Conservation (phyloP, 2,888 invertebrate species). For the Anarsia innoxiella region DNA sequence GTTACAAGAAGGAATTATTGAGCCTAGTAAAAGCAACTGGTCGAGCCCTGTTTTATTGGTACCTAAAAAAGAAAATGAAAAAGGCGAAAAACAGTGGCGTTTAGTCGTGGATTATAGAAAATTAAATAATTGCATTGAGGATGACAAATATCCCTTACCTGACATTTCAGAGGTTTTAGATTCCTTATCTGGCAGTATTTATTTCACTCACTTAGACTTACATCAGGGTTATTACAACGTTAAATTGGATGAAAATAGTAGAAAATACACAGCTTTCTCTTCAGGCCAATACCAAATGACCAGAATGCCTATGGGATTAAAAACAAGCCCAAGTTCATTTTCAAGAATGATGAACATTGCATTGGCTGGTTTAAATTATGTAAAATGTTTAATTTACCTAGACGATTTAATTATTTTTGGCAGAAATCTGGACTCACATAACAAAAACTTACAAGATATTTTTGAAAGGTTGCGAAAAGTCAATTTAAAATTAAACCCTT, state of each 20-base stretch:
- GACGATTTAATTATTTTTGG: constrained; percentile 15
- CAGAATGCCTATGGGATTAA: constrained; percentile 17
- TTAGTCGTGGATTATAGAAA: no score
- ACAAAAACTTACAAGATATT: constrained; percentile 14
- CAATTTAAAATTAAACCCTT: no score
- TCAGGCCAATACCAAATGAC: constrained; percentile 16
- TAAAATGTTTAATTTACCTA: constrained; percentile 14
- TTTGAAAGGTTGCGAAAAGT: no score
- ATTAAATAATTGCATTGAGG: constrained; percentile 7
- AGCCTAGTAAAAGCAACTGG: constrained; percentile 10
- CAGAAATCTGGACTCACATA: constrained; percentile 9
- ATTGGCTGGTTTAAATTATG: constrained; percentile 16
- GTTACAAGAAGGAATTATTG: constrained; percentile 10
- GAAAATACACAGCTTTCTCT: constrained; percentile 14
- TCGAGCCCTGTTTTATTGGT: constrained; percentile 11
- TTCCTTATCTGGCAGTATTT: constrained; percentile 6
- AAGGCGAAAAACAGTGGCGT: constrained; percentile 11
- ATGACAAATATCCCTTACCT: constrained; percentile 12
- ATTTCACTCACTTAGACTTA: constrained; percentile 10
- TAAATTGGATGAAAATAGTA: constrained; percentile 1
- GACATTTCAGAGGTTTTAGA: constrained; percentile 11
- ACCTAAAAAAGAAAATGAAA: constrained; percentile 9
- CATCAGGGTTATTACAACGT: constrained; percentile 6
- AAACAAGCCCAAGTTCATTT: no score
- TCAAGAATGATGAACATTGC: constrained; percentile 19